phyloP scores from a whole-genome alignment of 2,888 invertebrate genomes.

The Anaspis maculata region DNA sequence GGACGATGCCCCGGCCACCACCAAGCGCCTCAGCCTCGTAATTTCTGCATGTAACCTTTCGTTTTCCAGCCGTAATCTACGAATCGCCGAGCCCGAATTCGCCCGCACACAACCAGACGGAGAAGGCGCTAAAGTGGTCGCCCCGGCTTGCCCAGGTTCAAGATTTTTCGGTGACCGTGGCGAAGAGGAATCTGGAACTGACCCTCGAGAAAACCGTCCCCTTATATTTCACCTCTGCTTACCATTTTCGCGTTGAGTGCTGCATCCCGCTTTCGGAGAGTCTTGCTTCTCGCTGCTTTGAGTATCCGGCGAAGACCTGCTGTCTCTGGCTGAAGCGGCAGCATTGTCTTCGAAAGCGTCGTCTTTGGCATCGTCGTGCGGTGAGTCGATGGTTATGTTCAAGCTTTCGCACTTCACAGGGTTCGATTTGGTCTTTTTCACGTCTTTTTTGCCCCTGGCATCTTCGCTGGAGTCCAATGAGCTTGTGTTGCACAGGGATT shows the following conservation, averaged over 20 bases:
- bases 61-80: conserved; percentile 64
- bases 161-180: conserved; percentile 35
- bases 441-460: conserved; percentile 27
- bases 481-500: conserved; percentile 31
- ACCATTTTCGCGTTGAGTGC: conserved; percentile 37
- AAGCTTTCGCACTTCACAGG: conserved; percentile 26
- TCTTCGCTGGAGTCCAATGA: conserved; percentile 30
- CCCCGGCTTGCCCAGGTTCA: conserved; percentile 30
- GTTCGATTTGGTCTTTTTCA: conserved; percentile 33
- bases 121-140: conserved; percentile 32
- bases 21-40: conserved; percentile 56
- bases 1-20: conserved; percentile 57
- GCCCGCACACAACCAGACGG: conserved; percentile 37
- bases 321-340: conserved; percentile 32
- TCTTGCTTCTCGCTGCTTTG: conserved; percentile 24
- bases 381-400: conserved; percentile 16
- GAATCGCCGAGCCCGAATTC: conserved; percentile 47
- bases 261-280: conserved; percentile 39
- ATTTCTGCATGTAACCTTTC: conserved; percentile 67
- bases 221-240: too few relatives aligned
- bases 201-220: too few relatives aligned
- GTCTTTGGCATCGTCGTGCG: conserved; percentile 20
- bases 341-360: too few relatives aligned
- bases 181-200: conserved; percentile 35
- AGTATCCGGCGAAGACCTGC: conserved; percentile 30